phyloP scores from a whole-genome alignment of 2,113 vertebrate species.

The Leucopternis melanops region DNA sequence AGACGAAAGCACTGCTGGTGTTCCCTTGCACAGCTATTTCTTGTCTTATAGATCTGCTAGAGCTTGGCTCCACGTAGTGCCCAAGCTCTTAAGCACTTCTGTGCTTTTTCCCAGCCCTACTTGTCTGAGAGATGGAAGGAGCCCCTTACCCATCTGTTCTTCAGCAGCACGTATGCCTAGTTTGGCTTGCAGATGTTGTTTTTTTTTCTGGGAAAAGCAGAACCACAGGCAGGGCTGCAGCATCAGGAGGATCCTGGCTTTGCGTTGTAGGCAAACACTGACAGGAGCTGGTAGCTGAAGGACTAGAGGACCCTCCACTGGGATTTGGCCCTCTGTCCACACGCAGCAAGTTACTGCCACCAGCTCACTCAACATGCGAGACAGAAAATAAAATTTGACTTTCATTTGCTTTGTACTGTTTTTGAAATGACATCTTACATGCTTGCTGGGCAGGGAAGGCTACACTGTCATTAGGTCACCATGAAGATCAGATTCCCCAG shows the following conservation, averaged over 20 bases:
- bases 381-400: not conserved
- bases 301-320: not conserved
- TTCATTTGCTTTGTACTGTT: not conserved
- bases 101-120: not conserved
- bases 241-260: not conserved
- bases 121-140: not conserved
- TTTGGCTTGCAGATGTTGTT: not conserved
- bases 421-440: not conserved
- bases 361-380: fast-evolving
- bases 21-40: not conserved
- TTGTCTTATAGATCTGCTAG: not conserved
- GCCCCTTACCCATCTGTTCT: not conserved
- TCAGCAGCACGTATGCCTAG: not conserved
- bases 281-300: not conserved
- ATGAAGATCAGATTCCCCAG: not conserved
- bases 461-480: not conserved
- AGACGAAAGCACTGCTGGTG: not conserved
- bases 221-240: not conserved
- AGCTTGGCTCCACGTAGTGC: not conserved
- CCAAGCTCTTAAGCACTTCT: not conserved
- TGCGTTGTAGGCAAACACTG: not conserved
- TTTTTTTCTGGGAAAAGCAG: not conserved
- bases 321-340: not conserved
- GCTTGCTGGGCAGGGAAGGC: not conserved
- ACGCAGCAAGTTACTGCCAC: not conserved